Base-by-base conservation (phyloP, 2,797 vertebrate genomes). In the Enteromius afrohamiltoni region DNA sequence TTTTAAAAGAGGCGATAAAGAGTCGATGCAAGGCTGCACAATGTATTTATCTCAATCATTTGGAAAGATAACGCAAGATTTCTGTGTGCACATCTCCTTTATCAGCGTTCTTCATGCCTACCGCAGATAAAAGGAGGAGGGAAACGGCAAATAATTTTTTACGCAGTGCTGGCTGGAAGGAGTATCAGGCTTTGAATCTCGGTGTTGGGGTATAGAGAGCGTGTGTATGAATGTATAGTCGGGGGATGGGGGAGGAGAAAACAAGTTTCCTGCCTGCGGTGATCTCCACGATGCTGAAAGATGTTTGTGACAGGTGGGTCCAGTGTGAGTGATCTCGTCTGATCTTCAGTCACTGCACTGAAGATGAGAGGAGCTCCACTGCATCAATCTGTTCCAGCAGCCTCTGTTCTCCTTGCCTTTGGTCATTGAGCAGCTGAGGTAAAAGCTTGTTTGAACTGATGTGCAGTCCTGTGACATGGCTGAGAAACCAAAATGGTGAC, bases 271-370 rank as follows among this genome's bases (percentile, higher is more conserved):
- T 70, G 82, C 83, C 85, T 62, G 47, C 42, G 71, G 85, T 81
- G 55, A 49, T 75, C 78, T 86, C 51, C 77, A 55, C 23, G 16
- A 77, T 82, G 74, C 47, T 82, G 65, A 79, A 71, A 58, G 70
- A 84, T 84, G 82, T 87, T 88, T 86, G 76, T 68, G 85, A 86
- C 78, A 82, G 81, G 71, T 49, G 45, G 76, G 65, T 86, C 80
- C 81, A 81, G 77, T 78, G 79, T 79, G 76, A 84, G 79, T 76
- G 53, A 88, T 83, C 62, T 77, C 78, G 80, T 86, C 78, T 86
- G 85, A 89, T 87, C 85, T 78, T 79, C 74, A 53, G 58, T 55
- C 40, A 85, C 60, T 84, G 81, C 76, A 77, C 83, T 79, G 71
- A 71, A 81, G 82, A 87, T 88, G 64, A 83, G 74, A 84, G 42